Conservation (phyloP, 2,888 invertebrate genomes). For the Eumerus sabulonum region DNA sequence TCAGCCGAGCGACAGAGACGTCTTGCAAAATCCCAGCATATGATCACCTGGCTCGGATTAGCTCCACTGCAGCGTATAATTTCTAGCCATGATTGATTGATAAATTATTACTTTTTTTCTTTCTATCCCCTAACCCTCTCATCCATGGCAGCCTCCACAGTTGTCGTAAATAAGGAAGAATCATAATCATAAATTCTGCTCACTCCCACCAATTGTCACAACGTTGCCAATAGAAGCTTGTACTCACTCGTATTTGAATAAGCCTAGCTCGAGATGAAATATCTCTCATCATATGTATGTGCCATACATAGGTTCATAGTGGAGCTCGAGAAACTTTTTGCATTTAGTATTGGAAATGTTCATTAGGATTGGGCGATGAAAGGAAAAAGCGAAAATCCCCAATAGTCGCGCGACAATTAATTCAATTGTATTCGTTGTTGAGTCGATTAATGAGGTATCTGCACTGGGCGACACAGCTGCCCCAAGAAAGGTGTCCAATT, state of each 20-base stretch:
- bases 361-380: too few relatives aligned
- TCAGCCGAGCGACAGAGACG: too few relatives aligned
- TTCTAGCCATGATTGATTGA: conserved; percentile 62
- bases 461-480: too few relatives aligned
- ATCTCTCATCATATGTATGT: conserved; percentile 9
- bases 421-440: too few relatives aligned
- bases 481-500: too few relatives aligned
- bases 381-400: too few relatives aligned
- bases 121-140: conserved; percentile 34
- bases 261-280: conserved; percentile 23
- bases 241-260: conserved; percentile 45
- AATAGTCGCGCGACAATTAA: too few relatives aligned
- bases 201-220: conserved; percentile 62
- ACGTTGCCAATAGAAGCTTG: conserved; percentile 54
- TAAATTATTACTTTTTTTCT: conserved; percentile 52
- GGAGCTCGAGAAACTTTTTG: too few relatives aligned
- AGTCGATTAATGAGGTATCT: too few relatives aligned
- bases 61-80: conserved; percentile 34
- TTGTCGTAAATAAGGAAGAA: conserved; percentile 55
- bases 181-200: conserved; percentile 62
- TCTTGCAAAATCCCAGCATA: background rate
- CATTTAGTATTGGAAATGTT: too few relatives aligned
- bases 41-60: conserved; percentile 6
- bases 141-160: conserved; percentile 19
- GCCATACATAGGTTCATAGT: too few relatives aligned